A percentile compares a stretch with the other conserved stretches of the same genome.
Conservation (phyloP, 2,888 invertebrate genomes). For the Arenicola marina region DNA sequence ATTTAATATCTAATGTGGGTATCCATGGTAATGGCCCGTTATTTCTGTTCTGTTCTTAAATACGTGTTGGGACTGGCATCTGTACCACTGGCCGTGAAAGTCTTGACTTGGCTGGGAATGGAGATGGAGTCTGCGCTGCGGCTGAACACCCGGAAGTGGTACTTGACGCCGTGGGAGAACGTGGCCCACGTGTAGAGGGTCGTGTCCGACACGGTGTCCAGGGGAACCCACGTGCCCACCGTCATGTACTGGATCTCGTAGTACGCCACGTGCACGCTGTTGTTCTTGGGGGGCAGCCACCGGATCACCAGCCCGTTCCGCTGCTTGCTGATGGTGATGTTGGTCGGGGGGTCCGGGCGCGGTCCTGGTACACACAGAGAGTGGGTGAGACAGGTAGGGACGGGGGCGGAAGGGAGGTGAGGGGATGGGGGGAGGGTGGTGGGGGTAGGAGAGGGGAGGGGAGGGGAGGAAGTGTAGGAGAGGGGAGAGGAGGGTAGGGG, state of each 20-base stretch:
- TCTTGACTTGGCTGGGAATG: slow-evolving; percentile 9
- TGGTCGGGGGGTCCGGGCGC: slow-evolving; percentile 86
- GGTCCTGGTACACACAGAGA: slow-evolving; percentile 64
- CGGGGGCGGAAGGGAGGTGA: no score
- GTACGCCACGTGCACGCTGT: slow-evolving; percentile 45
- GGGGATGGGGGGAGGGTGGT: no score
- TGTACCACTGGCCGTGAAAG: slow-evolving; percentile 26
- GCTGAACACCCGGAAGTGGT: slow-evolving; percentile 30
- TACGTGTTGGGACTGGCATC: no score
- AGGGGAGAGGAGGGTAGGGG: no score
- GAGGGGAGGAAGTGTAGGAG: no score
- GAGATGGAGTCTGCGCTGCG: background rate
- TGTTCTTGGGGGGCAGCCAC: slow-evolving; percentile 47
- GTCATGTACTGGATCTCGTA: slow-evolving; percentile 48
- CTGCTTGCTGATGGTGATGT: slow-evolving; percentile 86
- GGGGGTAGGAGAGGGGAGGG: no score
- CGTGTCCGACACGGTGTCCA: slow-evolving; percentile 14
- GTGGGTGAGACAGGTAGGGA: no score
- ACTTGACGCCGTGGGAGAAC: slow-evolving; percentile 31
- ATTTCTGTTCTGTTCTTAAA: no score
- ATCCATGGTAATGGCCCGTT: no score
- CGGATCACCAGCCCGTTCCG: slow-evolving; percentile 87
- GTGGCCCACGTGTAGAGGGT: slow-evolving; percentile 33
- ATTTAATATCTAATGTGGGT: no score
- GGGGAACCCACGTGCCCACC: slow-evolving; percentile 33